Percentiles rank a stretch among this genome's conserved stretches.
Conservation (phyloP, 2,113 vertebrate genomes). For the Gallinago undulata region DNA sequence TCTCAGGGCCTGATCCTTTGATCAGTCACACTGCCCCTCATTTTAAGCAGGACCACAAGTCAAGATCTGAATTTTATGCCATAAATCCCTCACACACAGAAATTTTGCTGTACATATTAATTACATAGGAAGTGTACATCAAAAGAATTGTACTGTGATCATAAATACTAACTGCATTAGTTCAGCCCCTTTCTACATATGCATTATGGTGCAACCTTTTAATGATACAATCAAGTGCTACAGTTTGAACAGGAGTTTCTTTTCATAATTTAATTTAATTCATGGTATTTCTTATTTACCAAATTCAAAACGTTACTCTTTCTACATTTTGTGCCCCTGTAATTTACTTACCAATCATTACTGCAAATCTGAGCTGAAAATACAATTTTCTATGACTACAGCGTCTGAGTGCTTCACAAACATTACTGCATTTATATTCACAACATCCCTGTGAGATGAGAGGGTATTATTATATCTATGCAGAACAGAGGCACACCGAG, state of each 20-base stretch:
- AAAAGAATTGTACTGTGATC: not conserved
- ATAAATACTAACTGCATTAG: not conserved
- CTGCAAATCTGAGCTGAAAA: not conserved
- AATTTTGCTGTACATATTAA: not conserved
- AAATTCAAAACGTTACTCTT: not conserved
- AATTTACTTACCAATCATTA: not conserved
- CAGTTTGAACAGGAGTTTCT: not conserved
- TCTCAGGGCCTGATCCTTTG: not conserved
- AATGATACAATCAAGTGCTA: not conserved
- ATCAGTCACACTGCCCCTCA: not conserved
- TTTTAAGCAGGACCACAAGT: not conserved
- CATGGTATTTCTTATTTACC: not conserved
- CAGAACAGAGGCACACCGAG: not conserved
- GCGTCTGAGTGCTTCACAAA: not conserved
- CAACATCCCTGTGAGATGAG: not conserved
- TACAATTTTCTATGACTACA: not conserved
- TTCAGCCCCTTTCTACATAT: not conserved
- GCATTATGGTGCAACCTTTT: not conserved
- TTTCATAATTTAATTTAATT: conserved; percentile 1
- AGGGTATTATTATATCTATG: not conserved
- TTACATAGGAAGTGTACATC: not conserved
- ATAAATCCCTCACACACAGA: not conserved
- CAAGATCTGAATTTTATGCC: not conserved
- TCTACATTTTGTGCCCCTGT: not conserved
- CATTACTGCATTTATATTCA: not conserved